Evolutionary conservation across 2,797 vertebrate species (phyloP).

Genomic region (Molossus alvarezi): DNA sequence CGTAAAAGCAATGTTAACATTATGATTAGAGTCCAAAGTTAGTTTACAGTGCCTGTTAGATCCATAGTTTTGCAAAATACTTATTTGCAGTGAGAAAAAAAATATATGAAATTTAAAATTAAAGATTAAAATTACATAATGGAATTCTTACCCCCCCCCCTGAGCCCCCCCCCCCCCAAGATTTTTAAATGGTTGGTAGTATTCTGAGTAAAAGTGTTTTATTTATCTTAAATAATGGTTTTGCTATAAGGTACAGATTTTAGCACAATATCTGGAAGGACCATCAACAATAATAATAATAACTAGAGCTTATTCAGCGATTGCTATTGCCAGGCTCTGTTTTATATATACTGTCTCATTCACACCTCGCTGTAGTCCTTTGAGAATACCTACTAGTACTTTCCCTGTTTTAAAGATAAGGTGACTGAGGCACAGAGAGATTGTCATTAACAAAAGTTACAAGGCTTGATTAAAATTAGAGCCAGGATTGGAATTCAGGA

Average conservation of each 20-base stretch:
- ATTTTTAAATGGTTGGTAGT: constrained; percentile 46
- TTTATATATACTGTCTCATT: neutral
- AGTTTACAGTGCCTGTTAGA: neutral
- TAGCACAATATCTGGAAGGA: neutral
- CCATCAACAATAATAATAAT: neutral
- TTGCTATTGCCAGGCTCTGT: neutral
- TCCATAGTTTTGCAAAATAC: neutral
- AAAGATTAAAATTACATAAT: constrained; percentile 13
- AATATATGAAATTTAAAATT: constrained; percentile 57
- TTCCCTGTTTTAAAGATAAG: constrained; percentile 48
- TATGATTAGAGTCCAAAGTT: neutral
- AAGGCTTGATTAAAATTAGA: constrained; percentile 18
- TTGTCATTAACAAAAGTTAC: constrained; percentile 30
- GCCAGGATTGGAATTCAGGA: neutral
- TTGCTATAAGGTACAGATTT: neutral
- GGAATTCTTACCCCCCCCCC: no score
- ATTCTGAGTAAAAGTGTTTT: constrained; percentile 34
- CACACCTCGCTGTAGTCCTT: neutral
- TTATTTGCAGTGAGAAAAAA: constrained; percentile 12
- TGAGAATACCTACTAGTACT: neutral
- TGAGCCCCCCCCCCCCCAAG: neutral
- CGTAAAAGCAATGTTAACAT: neutral
- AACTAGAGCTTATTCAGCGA: constrained; percentile 22
- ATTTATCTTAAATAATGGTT: constrained; percentile 13
- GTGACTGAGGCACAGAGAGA: neutral